Percentiles rank a stretch among this genome's conserved stretches.
Evolutionary conservation across 2,113 vertebrate species (phyloP).

Genomic region (Ranitomeya variabilis): DNA sequence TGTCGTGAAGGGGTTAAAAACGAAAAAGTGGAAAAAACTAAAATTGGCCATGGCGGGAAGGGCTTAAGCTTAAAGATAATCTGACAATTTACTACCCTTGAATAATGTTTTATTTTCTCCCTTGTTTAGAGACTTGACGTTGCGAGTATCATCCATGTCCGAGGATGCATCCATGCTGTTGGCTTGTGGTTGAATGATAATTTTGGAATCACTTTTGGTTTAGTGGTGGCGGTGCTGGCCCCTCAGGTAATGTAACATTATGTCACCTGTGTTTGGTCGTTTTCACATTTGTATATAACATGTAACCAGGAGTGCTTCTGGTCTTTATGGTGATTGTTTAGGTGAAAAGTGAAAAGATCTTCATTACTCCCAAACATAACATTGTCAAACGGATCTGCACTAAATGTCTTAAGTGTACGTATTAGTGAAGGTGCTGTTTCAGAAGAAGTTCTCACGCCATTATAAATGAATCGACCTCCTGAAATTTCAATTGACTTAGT

Average conservation of each 20-base stretch:
- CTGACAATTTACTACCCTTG: neutral
- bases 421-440: too few species aligned
- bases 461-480: too few species aligned
- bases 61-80: neutral
- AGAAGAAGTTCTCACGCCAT: too few species aligned
- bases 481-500: too few species aligned
- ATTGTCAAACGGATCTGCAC: too few species aligned
- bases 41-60: too few species aligned
- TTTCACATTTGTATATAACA: neutral
- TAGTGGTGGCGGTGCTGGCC: conserved; percentile 81
- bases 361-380: neutral
- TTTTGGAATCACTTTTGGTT: conserved; percentile 76
- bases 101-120: neutral
- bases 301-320: neutral
- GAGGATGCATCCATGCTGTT: conserved; percentile 88
- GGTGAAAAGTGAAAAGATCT: neutral
- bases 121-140: conserved; percentile 78
- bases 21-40: too few species aligned
- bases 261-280: neutral
- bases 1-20: too few species aligned
- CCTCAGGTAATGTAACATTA: conserved; percentile 76
- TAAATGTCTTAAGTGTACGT: too few species aligned
- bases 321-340: neutral
- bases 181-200: conserved; percentile 90
- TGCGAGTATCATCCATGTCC: conserved; percentile 77